These are phyloP conservation scores for Ligdia adustata DNA, from an alignment of 2,888 invertebrate species.

Conservation along the genomic window DNA sequence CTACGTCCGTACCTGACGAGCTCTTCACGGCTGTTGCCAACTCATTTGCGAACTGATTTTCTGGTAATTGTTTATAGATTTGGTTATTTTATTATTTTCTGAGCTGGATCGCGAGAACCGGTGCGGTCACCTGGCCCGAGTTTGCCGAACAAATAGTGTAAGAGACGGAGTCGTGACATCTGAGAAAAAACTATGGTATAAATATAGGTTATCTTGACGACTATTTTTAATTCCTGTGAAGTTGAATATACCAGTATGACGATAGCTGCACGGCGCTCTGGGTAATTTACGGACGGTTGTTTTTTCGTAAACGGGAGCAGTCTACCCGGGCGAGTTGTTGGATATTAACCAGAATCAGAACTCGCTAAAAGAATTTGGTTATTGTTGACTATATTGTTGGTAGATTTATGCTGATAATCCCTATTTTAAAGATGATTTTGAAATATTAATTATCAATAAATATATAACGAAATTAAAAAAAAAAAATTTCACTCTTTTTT, in stretches of 20 bases:
- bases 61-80: slow-evolving; percentile 47
- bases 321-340: not conserved
- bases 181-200: slow-evolving; percentile 60
- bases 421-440: too few relatives aligned
- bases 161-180: slow-evolving; percentile 65
- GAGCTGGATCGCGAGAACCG: slow-evolving; percentile 39
- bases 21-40: slow-evolving; percentile 65
- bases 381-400: too few relatives aligned
- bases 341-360: slow-evolving; percentile 20
- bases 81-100: slow-evolving; percentile 16
- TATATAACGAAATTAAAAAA: too few relatives aligned
- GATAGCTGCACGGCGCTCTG: slow-evolving; percentile 44
- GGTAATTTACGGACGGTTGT: slow-evolving; percentile 30
- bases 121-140: slow-evolving; percentile 55
- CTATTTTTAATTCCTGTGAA: slow-evolving; percentile 70
- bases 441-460: too few relatives aligned
- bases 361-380: slow-evolving; percentile 1
- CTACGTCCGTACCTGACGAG: slow-evolving; percentile 55
- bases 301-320: slow-evolving; percentile 19
- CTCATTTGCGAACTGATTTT: slow-evolving; percentile 55
- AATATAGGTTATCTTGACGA: slow-evolving; percentile 54
- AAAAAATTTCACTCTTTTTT: too few relatives aligned
- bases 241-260: slow-evolving; percentile 51
- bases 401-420: too few relatives aligned
- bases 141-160: slow-evolving; percentile 48